phyloP scores from a whole-genome alignment of 2,797 vertebrate genomes.

The Dendrocincla tyrannina region DNA sequence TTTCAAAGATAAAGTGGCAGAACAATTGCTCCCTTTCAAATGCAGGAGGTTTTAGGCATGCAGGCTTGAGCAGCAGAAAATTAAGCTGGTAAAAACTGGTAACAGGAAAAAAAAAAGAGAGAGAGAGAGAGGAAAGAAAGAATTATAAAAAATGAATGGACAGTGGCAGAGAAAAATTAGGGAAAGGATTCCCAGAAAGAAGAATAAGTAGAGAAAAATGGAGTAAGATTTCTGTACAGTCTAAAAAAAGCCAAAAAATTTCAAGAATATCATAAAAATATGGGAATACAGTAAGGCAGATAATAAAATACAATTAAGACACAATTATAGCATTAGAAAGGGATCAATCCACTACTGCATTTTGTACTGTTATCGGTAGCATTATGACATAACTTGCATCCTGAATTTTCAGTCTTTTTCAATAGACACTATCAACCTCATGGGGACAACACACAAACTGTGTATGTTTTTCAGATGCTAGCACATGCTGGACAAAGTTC shows the following conservation, averaged over 20 bases:
- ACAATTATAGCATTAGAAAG: background rate
- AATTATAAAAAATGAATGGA: background rate
- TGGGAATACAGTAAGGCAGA: background rate
- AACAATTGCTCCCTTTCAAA: background rate
- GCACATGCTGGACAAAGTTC: constrained; percentile 14
- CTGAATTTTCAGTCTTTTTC: background rate
- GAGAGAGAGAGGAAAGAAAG: background rate
- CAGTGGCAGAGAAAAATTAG: background rate
- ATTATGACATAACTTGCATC: background rate
- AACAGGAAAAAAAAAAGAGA: background rate
- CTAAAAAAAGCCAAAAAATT: background rate
- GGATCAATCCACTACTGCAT: background rate
- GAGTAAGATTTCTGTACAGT: background rate
- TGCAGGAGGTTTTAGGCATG: background rate
- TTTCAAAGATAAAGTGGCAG: background rate
- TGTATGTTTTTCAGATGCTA: constrained; percentile 1
- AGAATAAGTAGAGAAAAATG: background rate
- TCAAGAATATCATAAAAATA: background rate
- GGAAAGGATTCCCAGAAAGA: background rate
- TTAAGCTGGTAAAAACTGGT: background rate
- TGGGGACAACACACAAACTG: background rate
- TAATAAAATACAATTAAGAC: background rate
- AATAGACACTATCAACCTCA: background rate
- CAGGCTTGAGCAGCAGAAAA: background rate
- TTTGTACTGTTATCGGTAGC: background rate